Base-by-base conservation (phyloP, 2,888 invertebrate genomes). In the Gonocerus acuteangulatus region DNA sequence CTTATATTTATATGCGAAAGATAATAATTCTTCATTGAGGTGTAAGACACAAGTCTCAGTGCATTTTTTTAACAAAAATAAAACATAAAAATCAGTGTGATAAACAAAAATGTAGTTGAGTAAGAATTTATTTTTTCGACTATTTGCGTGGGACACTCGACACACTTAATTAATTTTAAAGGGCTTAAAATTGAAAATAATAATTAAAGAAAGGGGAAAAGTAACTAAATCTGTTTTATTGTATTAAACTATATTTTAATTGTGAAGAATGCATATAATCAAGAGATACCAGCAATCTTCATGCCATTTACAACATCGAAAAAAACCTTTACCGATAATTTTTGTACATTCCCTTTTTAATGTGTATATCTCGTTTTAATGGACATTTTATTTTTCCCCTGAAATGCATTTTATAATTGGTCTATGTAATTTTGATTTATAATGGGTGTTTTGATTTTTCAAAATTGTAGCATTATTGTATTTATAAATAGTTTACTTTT, bases 51-150 rank as follows among this genome's bases (percentile, higher is more conserved):
- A 54, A 54, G 21, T 54, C 54, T 54, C 54, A 54, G 42, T 54
- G 54, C 54, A 54, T 54, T 54, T 54, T 54, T 54, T 54, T 42
- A 54, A 22, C 22, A 54, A 54, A 57, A 57, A 47, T 57, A 57
- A 57, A 57, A 45, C 32, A 57, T 11, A 16, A 44, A 45, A 47
- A 18, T 45, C 34, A 19, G 44, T 57, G 57, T 57, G 57, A 57
- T 57, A 57, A 57, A 49, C n/a, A 49, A 49, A 57, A 57, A 45
- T 57, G 32, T 57, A 57, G 47, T 57, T 57, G 27, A 57, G 44
- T 57, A 57, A 57, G 47, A 57, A 57, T 47, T 57, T 57, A 57
- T 57, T 57, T 57, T 57, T 57, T 45, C 57, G 57, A 57, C 34
- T 57, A 45, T 47, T 57, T 44, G 57, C n/a, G 45, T 54, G 54